Conservation (phyloP, 2,113 vertebrate species). For the Gymnorhina tibicen region DNA sequence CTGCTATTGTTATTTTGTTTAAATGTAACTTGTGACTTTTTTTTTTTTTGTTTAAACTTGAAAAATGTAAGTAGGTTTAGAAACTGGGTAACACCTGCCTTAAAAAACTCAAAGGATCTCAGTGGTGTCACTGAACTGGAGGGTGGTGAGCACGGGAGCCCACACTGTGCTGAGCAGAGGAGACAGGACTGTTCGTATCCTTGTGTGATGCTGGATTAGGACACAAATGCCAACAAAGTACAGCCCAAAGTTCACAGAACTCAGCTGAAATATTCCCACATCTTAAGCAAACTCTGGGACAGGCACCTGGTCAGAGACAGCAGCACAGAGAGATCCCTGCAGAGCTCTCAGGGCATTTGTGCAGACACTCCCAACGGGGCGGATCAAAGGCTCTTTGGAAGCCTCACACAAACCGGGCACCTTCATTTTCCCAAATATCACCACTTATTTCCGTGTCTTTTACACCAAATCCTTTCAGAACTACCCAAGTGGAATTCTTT, state of each 20-base stretch:
- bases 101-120: not conserved
- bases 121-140: not conserved
- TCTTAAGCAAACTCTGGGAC: not conserved
- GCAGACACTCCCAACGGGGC: not conserved
- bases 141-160: not conserved
- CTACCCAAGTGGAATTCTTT: not conserved
- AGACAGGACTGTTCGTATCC: not conserved
- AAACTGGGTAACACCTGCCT: not conserved
- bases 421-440: not conserved
- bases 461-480: not conserved
- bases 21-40: not conserved
- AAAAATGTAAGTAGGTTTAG: not conserved
- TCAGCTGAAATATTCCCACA: not conserved
- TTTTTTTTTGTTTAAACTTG: not conserved
- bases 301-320: not conserved
- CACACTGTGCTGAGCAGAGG: not conserved
- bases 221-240: not conserved
- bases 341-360: not conserved
- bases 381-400: not conserved
- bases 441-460: not conserved
- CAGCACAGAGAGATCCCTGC: not conserved
- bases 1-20: conserved; percentile 16
- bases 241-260: not conserved
- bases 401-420: not conserved
- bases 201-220: not conserved